A percentile compares a stretch with the other conserved stretches of the same genome.
Evolutionary conservation across 2,113 vertebrate genomes (phyloP).

Genomic region (Balaenoptera acutorostrata): DNA sequence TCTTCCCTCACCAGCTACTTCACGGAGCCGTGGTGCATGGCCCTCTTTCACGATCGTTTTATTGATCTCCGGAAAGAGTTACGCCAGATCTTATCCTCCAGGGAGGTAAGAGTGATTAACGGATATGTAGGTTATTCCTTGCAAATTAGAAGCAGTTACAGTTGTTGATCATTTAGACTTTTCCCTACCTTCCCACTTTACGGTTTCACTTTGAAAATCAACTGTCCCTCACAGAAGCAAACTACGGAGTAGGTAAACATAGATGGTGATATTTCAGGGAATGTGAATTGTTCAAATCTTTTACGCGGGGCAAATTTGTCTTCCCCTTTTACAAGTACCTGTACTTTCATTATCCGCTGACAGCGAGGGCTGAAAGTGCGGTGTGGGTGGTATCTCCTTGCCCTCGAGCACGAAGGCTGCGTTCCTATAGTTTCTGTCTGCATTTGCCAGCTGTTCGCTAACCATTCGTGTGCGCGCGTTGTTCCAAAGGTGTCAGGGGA

Average conservation of each 20-base stretch:
- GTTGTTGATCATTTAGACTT: conserved; percentile 73
- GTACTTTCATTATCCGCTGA: neutral
- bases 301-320: neutral
- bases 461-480: neutral
- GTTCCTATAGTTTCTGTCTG: neutral
- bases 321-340: neutral
- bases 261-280: neutral
- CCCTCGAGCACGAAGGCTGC: neutral
- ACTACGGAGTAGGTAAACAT: neutral
- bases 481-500: neutral
- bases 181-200: conserved; percentile 36
- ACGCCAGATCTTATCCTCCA: conserved; percentile 81
- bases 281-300: neutral
- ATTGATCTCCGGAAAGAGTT: conserved; percentile 92
- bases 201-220: conserved; percentile 38
- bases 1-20: conserved; percentile 89
- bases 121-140: conserved; percentile 55
- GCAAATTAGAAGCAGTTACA: conserved; percentile 53
- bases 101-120: conserved; percentile 76
- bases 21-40: conserved; percentile 89
- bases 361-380: neutral
- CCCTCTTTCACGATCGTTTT: conserved; percentile 94
- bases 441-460: neutral
- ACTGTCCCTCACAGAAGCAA: neutral
- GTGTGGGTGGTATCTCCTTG: neutral